These are phyloP conservation scores for Drosophila mimetica DNA, from an alignment of 2,888 invertebrate genomes.

Conservation along the genomic window DNA sequence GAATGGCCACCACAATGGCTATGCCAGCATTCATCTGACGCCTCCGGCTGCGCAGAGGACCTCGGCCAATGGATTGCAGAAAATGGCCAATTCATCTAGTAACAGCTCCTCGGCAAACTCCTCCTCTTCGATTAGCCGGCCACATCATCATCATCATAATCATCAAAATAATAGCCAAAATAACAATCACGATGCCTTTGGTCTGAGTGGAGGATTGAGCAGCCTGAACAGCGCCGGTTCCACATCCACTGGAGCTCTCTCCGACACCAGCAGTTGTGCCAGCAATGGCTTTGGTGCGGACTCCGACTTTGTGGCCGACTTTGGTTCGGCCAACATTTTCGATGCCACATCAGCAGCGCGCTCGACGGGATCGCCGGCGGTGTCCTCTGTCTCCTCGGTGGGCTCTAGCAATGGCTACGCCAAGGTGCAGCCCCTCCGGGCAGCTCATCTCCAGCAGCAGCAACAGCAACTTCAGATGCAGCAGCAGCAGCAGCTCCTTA, in stretches of 20 bases:
- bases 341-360: conserved; percentile 85
- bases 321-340: conserved; percentile 89
- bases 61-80: conserved; percentile 80
- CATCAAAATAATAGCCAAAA: conserved; percentile 64
- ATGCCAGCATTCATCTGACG: conserved; percentile 82
- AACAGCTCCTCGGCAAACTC: conserved; percentile 28
- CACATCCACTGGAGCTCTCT: conserved; percentile 80
- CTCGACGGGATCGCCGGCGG: conserved; percentile 75
- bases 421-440: conserved; percentile 81
- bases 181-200: conserved; percentile 63
- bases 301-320: conserved; percentile 89
- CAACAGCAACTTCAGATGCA: conserved; percentile 38
- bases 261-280: conserved; percentile 82
- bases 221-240: conserved; percentile 79
- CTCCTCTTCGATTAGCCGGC: conserved; percentile 82
- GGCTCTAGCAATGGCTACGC: conserved; percentile 82
- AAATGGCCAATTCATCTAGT: conserved; percentile 47
- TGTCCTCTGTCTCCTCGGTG: conserved; percentile 70
- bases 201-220: conserved; percentile 56
- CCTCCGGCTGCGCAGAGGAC: conserved; percentile 83
- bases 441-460: conserved; percentile 70
- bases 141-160: conserved; percentile 69
- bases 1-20: conserved; percentile 66
- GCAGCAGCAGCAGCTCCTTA: conserved; percentile 47
- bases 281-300: conserved; percentile 84